Percentiles rank a stretch among this genome's conserved stretches.
phyloP scores from a whole-genome alignment of 64 coral and sea anemone species.

The Platygyra sinensis region DNA sequence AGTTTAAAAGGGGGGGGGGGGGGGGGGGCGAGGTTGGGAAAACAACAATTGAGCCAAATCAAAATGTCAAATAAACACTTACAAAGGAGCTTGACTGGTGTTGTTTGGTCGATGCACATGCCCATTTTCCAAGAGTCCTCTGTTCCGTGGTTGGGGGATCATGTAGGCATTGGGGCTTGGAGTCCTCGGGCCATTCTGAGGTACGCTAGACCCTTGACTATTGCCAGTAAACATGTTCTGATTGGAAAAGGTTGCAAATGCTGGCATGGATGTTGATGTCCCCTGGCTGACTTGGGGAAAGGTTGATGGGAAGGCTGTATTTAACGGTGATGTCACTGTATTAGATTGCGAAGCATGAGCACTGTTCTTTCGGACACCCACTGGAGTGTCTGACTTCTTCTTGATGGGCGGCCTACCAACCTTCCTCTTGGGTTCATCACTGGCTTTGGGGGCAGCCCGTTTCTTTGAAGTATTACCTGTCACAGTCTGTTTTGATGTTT shows the following conservation, averaged over 20 bases:
- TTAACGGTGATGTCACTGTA: constrained; percentile 23
- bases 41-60: background rate
- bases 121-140: constrained; percentile 70
- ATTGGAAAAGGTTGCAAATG: background rate
- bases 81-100: constrained; percentile 63
- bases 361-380: constrained; percentile 4
- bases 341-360: constrained; percentile 25
- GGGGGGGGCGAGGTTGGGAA: background rate
- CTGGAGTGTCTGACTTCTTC: background rate
- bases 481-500: constrained; percentile 19
- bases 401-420: constrained; percentile 82
- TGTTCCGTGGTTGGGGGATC: constrained; percentile 68
- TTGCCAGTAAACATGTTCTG: background rate
- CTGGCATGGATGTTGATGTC: background rate
- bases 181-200: constrained; percentile 29
- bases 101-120: constrained; percentile 26
- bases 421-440: constrained; percentile 89
- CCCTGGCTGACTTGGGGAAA: constrained; percentile 24
- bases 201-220: constrained; percentile 35
- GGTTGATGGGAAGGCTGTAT: constrained; percentile 38
- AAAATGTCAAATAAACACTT: constrained; percentile 45
- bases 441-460: constrained; percentile 53
- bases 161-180: constrained; percentile 60
- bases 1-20: no score
- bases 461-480: constrained; percentile 48